Percentiles rank a stretch among this genome's conserved stretches.
These are phyloP conservation scores for Apaloderma vittatum DNA, from an alignment of 2,113 vertebrate genomes.

Conservation along the genomic window DNA sequence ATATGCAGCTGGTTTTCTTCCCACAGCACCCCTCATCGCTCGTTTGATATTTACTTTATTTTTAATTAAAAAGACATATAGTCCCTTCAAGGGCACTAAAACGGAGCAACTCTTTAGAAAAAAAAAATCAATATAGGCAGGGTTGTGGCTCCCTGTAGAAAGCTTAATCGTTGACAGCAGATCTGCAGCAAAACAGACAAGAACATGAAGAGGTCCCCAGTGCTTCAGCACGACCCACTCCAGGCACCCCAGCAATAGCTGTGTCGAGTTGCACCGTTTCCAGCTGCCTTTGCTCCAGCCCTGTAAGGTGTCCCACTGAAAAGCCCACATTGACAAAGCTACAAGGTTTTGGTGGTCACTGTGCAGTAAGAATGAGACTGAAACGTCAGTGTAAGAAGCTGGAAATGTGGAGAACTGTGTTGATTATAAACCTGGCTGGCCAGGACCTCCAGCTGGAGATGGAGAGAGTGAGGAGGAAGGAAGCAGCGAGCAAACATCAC, in stretches of 20 bases:
- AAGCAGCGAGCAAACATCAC: neutral
- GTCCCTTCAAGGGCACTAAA: conserved; percentile 36
- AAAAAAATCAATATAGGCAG: conserved; percentile 61
- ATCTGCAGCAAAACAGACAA: conserved; percentile 31
- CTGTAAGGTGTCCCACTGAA: neutral
- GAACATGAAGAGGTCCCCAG: neutral
- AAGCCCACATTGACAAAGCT: neutral
- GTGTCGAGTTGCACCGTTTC: neutral
- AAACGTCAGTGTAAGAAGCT: neutral
- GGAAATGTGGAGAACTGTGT: neutral
- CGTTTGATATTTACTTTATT: conserved; percentile 57
- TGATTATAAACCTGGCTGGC: neutral
- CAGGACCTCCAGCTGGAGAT: neutral
- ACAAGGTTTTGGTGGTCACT: neutral
- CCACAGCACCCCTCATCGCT: conserved; percentile 45
- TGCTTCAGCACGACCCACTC: neutral
- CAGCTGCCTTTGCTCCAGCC: neutral
- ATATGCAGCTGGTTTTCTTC: conserved; percentile 29
- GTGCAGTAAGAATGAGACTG: neutral
- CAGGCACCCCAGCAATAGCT: neutral
- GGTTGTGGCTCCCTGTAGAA: conserved; percentile 38
- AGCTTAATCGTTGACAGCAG: conserved; percentile 57
- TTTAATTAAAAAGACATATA: conserved; percentile 69
- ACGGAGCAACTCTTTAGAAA: conserved; percentile 28
- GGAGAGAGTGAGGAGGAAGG: neutral